Base-by-base conservation (phyloP, 1,140 invertebrate species). In the Amyelois transitella region DNA sequence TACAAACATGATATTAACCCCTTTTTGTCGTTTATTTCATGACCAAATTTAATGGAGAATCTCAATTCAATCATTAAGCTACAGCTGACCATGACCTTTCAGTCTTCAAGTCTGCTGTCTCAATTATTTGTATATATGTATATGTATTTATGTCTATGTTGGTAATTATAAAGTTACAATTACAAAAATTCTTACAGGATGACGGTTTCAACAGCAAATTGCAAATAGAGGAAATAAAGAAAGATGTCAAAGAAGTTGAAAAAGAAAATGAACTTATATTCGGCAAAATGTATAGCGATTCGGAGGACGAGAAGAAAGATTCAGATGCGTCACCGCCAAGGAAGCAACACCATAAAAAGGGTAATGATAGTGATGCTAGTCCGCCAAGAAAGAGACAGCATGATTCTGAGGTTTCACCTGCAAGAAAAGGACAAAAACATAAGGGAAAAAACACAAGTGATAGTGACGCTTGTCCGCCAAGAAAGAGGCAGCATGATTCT, bases 251-350 rank as follows among this genome's bases (percentile, higher is more conserved):
- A 65, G 72, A 84, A 61, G 48, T 59, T 6, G 73, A 86, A 51
- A 85, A 88, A 62, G 81, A 87, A 56, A 84, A 86, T 69, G 78
- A 81, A 62, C 24, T 86, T 5, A 69, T 86, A 18, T 87, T 84
- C 57, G 82, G 84, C 7, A 86, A 87, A 86, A 87, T 87, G 84
- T 87, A 86, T 59, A 87, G 84, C 58, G 84, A 87, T 53, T 86
- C 84, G 0, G 84, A 87, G 57, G 81, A 87, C 64, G 80, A 84
- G 56, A 72, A 79, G 48, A 70, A 77, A n/a, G 77, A 84, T 55
- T 83, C 74, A 3, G 83, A 88, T 38, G 14, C 55, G 12, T 80
- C 78, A 21, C 75, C 79, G 6, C 70, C 69, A 12, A 62, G 71
- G 19, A 79, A 75, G 66, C 51, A 53, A 38, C 21, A 51, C 20